A percentile compares a stretch with the other conserved stretches of the same genome.
phyloP scores from a whole-genome alignment of 2,797 vertebrate species.

The Dallia pectoralis region DNA sequence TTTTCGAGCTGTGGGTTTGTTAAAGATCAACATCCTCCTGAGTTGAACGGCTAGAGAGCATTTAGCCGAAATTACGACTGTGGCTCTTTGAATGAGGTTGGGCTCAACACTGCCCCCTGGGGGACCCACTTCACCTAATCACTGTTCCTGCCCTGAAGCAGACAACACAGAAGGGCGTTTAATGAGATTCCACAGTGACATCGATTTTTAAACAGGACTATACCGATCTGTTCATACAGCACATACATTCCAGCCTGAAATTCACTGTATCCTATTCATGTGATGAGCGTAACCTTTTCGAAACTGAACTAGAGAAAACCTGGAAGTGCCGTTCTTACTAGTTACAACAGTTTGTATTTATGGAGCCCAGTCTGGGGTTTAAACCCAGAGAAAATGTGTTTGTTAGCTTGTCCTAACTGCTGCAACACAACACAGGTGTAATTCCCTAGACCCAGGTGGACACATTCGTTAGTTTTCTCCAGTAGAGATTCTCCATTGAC shows the following conservation, averaged over 20 bases:
- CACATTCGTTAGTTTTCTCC: too few relatives aligned
- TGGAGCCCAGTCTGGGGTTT: constrained; percentile 19
- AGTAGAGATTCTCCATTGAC: too few relatives aligned
- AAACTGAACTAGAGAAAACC: constrained; percentile 2
- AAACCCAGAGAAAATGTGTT: constrained; percentile 21
- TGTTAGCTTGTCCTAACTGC: background rate
- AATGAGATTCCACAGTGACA: background rate
- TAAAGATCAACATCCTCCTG: too few relatives aligned
- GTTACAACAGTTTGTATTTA: constrained; percentile 29
- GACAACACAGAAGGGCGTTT: background rate
- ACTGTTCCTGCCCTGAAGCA: background rate
- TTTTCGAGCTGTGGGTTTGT: too few relatives aligned
- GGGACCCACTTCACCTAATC: background rate
- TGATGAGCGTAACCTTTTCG: background rate
- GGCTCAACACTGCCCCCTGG: too few relatives aligned
- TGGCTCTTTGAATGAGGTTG: too few relatives aligned
- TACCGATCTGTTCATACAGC: background rate
- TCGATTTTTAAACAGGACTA: background rate
- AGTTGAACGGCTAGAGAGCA: too few relatives aligned
- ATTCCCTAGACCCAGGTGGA: background rate
- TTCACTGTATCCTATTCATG: background rate
- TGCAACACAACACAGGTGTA: background rate
- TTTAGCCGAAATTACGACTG: too few relatives aligned
- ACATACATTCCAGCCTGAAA: background rate
- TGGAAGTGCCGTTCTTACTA: constrained; percentile 26